Base-by-base conservation (phyloP, 2,888 invertebrate species). In the Tanytarsus gracilentus region DNA sequence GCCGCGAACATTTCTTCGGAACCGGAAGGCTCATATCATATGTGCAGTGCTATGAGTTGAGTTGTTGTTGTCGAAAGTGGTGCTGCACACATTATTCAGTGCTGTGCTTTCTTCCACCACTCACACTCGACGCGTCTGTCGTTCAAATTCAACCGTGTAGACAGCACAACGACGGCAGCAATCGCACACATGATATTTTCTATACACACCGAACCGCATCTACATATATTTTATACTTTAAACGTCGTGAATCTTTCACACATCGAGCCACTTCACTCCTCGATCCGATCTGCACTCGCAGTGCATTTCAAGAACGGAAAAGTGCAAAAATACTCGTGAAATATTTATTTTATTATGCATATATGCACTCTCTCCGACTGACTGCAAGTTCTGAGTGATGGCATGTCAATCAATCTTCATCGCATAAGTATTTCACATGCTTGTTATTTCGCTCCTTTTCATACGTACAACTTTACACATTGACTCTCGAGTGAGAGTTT, bases 21-120 rank as follows among this genome's bases (percentile, higher is more conserved):
- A 55, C 55, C 55, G 55, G 55, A 55, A 55, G 23, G 26, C 33
- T 55, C 51, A 51, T 51, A 29, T 30, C 55, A 39, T 25, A 55
- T 39, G 26, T 39, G 40, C 25, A n/a, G 44, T 44, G 44, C 21
- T 18, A 44, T n/a, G n/a, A n/a, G n/a, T n/a, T n/a, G n/a, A n/a
- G n/a, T n/a, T n/a, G n/a, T n/a, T n/a, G n/a, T n/a, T n/a, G n/a
- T n/a, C n/a, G n/a, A n/a, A n/a, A n/a, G n/a, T n/a, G n/a, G n/a
- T n/a, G n/a, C n/a, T n/a, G n/a, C n/a, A n/a, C n/a, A n/a, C n/a
- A n/a, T n/a, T n/a, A n/a, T n/a, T n/a, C n/a, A n/a, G n/a, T n/a
- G n/a, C n/a, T n/a, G n/a, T n/a, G n/a, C n/a, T n/a, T n/a, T n/a
- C n/a, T n/a, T n/a, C n/a, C n/a, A n/a, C n/a, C n/a, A n/a, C n/a